phyloP scores from a whole-genome alignment of 2,888 invertebrate genomes.

The Apoda limacodes region DNA sequence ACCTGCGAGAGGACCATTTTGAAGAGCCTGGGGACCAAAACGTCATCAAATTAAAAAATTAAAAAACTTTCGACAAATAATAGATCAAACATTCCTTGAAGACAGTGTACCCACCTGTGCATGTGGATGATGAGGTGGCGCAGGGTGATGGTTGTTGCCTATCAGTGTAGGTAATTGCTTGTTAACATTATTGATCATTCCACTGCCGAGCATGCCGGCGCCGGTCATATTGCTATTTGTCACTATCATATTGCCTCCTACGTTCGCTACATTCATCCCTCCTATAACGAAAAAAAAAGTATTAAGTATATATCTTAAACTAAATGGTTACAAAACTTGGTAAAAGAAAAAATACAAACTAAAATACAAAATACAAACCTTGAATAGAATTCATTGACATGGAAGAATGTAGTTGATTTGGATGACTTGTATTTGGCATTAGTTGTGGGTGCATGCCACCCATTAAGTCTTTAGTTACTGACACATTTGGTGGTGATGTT shows the following conservation, averaged over 20 bases:
- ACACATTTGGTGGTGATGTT: slow-evolving; percentile 87
- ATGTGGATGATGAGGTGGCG: slow-evolving; percentile 55
- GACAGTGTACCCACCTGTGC: slow-evolving; percentile 53
- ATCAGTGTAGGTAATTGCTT: slow-evolving; percentile 78
- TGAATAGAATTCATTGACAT: slow-evolving; percentile 81
- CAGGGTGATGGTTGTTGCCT: slow-evolving; percentile 65
- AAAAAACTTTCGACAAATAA: too few relatives aligned
- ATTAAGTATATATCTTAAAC: background rate
- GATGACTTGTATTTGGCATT: slow-evolving; percentile 80
- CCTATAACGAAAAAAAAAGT: slow-evolving; percentile 23
- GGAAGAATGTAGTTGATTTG: slow-evolving; percentile 64
- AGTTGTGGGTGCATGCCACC: slow-evolving; percentile 77
- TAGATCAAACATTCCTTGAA: too few relatives aligned
- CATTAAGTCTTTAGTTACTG: slow-evolving; percentile 84
- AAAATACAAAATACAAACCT: slow-evolving; percentile 47
- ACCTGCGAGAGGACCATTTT: slow-evolving; percentile 82
- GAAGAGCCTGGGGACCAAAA: slow-evolving; percentile 67
- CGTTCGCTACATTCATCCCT: slow-evolving; percentile 76
- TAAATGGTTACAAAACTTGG: background rate
- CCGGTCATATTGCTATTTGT: slow-evolving; percentile 80
- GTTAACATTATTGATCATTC: slow-evolving; percentile 81
- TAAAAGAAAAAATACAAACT: background rate
- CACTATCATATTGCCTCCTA: slow-evolving; percentile 81
- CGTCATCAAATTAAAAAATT: slow-evolving; percentile 4
- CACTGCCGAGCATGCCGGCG: slow-evolving; percentile 79